A percentile compares a stretch with the other conserved stretches of the same genome.
phyloP scores from a whole-genome alignment of 2,113 vertebrate species.

The Notarius lentiginosus region DNA sequence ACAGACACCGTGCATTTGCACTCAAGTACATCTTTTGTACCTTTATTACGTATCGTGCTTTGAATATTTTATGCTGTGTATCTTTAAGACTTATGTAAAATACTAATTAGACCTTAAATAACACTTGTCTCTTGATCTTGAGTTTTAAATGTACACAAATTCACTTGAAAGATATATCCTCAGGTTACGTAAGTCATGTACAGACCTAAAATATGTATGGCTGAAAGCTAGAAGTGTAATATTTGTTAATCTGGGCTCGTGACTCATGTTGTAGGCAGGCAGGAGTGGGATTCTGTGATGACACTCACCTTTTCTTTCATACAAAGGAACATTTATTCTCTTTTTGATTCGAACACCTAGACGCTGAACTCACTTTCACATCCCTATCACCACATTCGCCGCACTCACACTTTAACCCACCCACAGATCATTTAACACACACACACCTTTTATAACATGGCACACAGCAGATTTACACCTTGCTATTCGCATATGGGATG shows the following conservation, averaged over 20 bases:
- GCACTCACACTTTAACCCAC: slow-evolving; percentile 37
- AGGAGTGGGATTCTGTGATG: slow-evolving; percentile 39
- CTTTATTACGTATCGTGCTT: neutral
- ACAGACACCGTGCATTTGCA: neutral
- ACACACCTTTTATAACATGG: neutral
- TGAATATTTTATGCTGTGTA: neutral
- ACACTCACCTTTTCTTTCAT: neutral
- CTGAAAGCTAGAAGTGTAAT: neutral
- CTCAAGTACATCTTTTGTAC: neutral
- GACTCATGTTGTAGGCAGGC: slow-evolving; percentile 20
- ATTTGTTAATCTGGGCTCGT: neutral
- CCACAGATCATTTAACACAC: slow-evolving; percentile 26
- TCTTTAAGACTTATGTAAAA: neutral
- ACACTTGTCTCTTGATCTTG: too few species aligned
- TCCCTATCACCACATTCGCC: slow-evolving; percentile 14
- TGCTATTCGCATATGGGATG: slow-evolving; percentile 20
- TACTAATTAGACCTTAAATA: neutral
- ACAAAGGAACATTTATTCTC: slow-evolving; percentile 29
- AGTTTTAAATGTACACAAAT: neutral
- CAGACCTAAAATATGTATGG: neutral
- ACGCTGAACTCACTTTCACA: slow-evolving; percentile 31
- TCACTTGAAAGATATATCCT: neutral
- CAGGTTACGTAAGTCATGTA: neutral
- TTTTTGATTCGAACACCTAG: slow-evolving; percentile 19
- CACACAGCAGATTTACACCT: slow-evolving; percentile 36